Base-by-base conservation (phyloP, 2,797 vertebrate species). In the Labeo calbasu region DNA sequence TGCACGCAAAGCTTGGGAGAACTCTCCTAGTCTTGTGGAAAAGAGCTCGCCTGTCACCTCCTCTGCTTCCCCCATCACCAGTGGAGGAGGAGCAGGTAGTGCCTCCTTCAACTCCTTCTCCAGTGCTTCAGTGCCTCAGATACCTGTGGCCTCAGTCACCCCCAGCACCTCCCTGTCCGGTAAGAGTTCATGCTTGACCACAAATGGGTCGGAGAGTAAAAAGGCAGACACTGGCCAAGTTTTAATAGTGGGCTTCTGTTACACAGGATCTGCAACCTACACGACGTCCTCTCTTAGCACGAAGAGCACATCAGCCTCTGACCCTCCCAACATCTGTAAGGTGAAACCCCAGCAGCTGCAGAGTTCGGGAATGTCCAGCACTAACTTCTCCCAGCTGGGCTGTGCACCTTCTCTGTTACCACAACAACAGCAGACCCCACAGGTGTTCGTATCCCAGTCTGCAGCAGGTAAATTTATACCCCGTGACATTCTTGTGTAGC, bases 321-420 rank as follows among this genome's bases (percentile, higher is more conserved):
- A 99, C 88, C 98, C 98, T 83, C 98, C 98, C 5, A 99, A 99
- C 88, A 99, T 99, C 91, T 99, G 98, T 91, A 99, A 99, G 92
- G 98, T 99, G 93, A 99, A 99, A 87, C 98, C 98, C 51, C 98
- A 99, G 85, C 98, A 99, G 88, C 88, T 99, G 84, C 98, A 99
- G 91, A 97, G 96, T 83, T 90, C 90, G 59, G 87, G 86, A 82
- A 90, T 90, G 80, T 91, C 89, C 87, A 92, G 79, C 87, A 96
- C 95, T 63, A 97, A 97, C 89, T 99, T 99, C 89, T 98, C 98
- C 73, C 98, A 99, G 90, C 91, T 99, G 72, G 96, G 97, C 92
- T 99, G 98, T 81, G 95, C 99, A 92, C 97, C 97, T 2, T 96
- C 98, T 5, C 95, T 99, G 40, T 95, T 99, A 84, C 96, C 97